Evolutionary conservation across 2,113 vertebrate species (phyloP).

Genomic region (Ailurus styani): DNA sequence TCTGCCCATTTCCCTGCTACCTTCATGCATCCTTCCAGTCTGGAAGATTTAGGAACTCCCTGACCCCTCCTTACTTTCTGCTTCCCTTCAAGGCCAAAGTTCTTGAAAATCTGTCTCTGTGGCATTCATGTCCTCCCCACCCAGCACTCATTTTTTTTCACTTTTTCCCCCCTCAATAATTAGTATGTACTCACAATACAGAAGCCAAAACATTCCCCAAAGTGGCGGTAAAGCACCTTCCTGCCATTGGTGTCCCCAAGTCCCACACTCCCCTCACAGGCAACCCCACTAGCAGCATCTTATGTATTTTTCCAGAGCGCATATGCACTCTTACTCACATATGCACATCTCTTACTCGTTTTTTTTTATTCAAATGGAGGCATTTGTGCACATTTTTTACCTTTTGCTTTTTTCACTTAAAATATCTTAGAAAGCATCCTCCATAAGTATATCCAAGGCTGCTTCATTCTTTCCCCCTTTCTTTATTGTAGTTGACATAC

Average conservation of each 20-base stretch:
- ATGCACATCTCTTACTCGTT: too few species aligned
- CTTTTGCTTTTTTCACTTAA: not conserved
- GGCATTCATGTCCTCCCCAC: not conserved
- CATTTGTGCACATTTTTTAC: not conserved
- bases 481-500: not conserved
- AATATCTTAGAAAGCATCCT: not conserved
- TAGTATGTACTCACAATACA: not conserved
- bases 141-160: not conserved
- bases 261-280: not conserved
- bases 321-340: not conserved
- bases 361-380: not conserved
- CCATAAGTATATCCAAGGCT: not conserved
- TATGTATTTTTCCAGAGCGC: not conserved
- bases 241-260: not conserved
- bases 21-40: not conserved
- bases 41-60: not conserved
- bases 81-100: not conserved
- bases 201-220: not conserved
- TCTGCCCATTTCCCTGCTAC: not conserved
- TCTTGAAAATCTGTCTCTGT: not conserved
- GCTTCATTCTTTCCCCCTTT: not conserved
- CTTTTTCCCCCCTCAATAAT: not conserved
- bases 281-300: not conserved
- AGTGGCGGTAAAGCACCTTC: not conserved
- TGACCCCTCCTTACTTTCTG: not conserved